phyloP scores from a whole-genome alignment of 2,797 vertebrate genomes.

The Liparis tanakae region DNA sequence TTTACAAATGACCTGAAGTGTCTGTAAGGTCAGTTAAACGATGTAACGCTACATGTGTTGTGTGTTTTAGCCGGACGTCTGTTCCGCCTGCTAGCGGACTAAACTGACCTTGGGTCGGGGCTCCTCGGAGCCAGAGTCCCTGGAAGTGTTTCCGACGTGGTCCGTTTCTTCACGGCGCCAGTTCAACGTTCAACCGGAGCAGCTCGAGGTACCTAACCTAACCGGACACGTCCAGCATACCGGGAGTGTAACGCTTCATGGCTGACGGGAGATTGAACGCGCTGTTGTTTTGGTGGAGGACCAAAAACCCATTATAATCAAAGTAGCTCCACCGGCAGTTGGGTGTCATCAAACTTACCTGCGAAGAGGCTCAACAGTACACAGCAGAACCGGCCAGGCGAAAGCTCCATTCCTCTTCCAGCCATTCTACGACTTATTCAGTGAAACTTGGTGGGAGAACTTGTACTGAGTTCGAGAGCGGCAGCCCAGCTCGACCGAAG shows the following conservation, averaged over 20 bases:
- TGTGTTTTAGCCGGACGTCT: neutral
- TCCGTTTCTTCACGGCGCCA: too few relatives aligned
- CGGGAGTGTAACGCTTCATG: neutral
- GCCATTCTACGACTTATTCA: constrained; percentile 47
- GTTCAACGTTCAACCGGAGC: neutral
- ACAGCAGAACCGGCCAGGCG: constrained; percentile 37
- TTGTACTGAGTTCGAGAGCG: constrained; percentile 45
- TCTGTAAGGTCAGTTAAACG: neutral
- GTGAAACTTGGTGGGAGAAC: constrained; percentile 67
- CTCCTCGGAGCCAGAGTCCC: constrained; percentile 11
- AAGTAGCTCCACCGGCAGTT: constrained; percentile 27
- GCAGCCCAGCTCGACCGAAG: constrained; percentile 48
- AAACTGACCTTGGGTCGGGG: constrained; percentile 45
- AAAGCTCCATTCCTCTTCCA: constrained; percentile 68
- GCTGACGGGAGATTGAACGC: constrained; percentile 18
- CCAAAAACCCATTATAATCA: neutral
- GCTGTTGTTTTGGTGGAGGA: constrained; percentile 12
- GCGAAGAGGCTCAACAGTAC: constrained; percentile 58
- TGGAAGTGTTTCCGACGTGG: neutral
- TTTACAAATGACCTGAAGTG: neutral
- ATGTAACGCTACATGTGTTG: neutral
- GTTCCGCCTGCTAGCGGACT: constrained; percentile 18
- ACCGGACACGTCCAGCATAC: neutral
- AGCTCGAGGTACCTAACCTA: neutral
- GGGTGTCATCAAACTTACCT: constrained; percentile 71